Conservation (phyloP, 2,888 invertebrate genomes). For the Nemotelus pantherinus region DNA sequence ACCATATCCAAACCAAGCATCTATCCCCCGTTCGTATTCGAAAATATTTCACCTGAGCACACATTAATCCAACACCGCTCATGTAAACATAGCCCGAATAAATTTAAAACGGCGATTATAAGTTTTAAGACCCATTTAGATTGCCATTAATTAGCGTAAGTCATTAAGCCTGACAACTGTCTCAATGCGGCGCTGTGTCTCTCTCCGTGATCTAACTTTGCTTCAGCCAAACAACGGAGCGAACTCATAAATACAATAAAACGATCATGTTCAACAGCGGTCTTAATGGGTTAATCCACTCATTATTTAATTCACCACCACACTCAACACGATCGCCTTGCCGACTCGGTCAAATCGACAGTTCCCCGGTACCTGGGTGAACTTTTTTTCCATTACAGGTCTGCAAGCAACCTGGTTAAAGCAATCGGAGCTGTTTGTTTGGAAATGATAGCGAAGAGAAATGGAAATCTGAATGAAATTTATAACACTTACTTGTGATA, state of each 20-base stretch:
- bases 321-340: too few species aligned
- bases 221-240: not conserved
- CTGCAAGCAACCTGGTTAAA: too few species aligned
- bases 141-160: not conserved
- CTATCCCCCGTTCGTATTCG: too few species aligned
- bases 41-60: too few species aligned
- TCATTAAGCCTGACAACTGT: not conserved
- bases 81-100: slow-evolving; percentile 1
- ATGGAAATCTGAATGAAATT: too few species aligned
- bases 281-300: slow-evolving; percentile 15
- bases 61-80: not conserved
- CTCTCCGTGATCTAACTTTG: not conserved
- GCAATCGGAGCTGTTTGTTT: too few species aligned
- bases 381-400: too few species aligned
- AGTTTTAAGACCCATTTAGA: slow-evolving; percentile 6
- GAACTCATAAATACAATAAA: slow-evolving; percentile 22
- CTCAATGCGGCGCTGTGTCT: not conserved
- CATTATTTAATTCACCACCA: not conserved
- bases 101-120: not conserved
- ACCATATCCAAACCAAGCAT: too few species aligned
- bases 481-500: too few species aligned
- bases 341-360: too few species aligned
- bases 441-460: too few species aligned
- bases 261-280: slow-evolving; percentile 22
- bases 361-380: too few species aligned